A percentile compares a stretch with the other conserved stretches of the same genome.
Conservation (phyloP, 2,888 invertebrate species). For the Pterobdella sp. region DNA sequence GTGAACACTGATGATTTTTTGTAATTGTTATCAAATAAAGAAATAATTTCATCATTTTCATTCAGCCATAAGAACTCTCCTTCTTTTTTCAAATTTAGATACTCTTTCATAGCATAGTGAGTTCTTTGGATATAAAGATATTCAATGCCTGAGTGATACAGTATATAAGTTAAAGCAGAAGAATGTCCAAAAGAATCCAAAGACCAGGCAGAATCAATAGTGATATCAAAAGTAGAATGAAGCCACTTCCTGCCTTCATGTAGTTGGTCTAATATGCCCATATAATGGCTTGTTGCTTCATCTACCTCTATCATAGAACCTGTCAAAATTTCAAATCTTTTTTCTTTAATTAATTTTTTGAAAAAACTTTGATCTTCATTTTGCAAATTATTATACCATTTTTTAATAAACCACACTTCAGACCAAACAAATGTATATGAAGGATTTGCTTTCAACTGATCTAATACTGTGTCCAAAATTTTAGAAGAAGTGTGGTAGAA, state of each 20-base stretch:
- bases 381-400: constrained; percentile 31
- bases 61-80: constrained; percentile 75
- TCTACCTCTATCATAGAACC: constrained; percentile 39
- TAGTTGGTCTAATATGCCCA: constrained; percentile 36
- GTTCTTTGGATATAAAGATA: constrained; percentile 35
- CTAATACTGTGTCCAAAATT: constrained; percentile 66
- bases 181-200: constrained; percentile 39
- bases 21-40: neutral
- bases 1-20: constrained; percentile 59
- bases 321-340: constrained; percentile 37
- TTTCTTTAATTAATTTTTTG: constrained; percentile 29
- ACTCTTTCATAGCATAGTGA: constrained; percentile 70
- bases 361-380: neutral
- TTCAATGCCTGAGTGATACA: constrained; percentile 32
- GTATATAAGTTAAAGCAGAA: constrained; percentile 34
- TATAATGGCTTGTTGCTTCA: constrained; percentile 35
- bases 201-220: constrained; percentile 32
- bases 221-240: constrained; percentile 28
- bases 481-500: constrained; percentile 22
- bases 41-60: neutral
- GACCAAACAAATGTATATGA: constrained; percentile 53
- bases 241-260: constrained; percentile 38
- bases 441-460: constrained; percentile 68
- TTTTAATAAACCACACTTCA: constrained; percentile 34
- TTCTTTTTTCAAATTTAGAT: constrained; percentile 66